Evolutionary conservation across 2,888 invertebrate genomes (phyloP), one percentile per base, ranked within the genome.

Genomic region (Resseliella maxima): DNA sequence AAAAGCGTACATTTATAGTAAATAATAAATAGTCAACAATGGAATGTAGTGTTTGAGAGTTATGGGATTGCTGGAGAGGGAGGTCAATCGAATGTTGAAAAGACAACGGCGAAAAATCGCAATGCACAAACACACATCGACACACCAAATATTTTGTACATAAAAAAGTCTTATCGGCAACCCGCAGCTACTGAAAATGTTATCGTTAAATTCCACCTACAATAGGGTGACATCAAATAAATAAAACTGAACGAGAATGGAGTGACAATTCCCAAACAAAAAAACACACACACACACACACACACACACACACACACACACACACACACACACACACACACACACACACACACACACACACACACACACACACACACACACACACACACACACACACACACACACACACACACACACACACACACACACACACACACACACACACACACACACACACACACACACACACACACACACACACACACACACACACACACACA

Each of bases 161-260:
- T 72, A 83, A 83, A 83, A n/a, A 83, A 83, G 86, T 59, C 86
- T 86, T 86, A 86, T 86, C 86, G 36, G 41, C 86, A 54, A 86
- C 86, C 86, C 86, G 86, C 86, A 86, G 86, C 86, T 59, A 86
- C 38, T 64, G 86, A 86, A 85, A 83, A 64, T 38, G 86, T 86
- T 86, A 86, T 86, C 86, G 54, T 38, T 36, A 38, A 72, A 86
- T 86, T 86, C 86, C 86, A 86, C 86, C 86, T 86, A 86, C 86
- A 86, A 86, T 86, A 41, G 86, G 86, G 86, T 86, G 86, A 86
- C 86, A 86, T 72, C 86, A 72, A 86, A 86, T 86, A 86, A 86
- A 83, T 83, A 38, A 81, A 83, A 12, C 83, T n/a, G 38, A 38
- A n/a, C n/a, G n/a, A 83, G 36, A 38, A 83, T n/a, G n/a, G 36